Percentiles rank a stretch among this genome's conserved stretches.
Conservation (phyloP, 2,113 vertebrate genomes). For the Poeciliopsis turrubarensis region DNA sequence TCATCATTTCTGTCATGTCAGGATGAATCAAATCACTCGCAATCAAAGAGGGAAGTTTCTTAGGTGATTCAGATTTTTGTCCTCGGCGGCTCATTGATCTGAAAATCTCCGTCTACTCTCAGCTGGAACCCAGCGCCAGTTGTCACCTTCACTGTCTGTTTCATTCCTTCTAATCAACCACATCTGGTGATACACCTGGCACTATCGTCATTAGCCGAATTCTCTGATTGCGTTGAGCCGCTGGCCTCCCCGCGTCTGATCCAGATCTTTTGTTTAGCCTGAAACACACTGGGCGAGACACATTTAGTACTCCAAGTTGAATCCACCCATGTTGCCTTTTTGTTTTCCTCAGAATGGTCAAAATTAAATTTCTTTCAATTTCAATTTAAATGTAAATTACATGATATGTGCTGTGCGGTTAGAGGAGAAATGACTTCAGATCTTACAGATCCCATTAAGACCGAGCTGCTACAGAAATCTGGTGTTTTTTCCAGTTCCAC, state of each 20-base stretch:
- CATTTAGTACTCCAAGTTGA: conserved; percentile 4
- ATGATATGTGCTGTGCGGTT: conserved; percentile 43
- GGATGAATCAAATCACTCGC: neutral
- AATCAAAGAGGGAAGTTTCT: conserved; percentile 25
- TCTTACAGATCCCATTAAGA: conserved; percentile 69
- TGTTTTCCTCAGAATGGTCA: conserved; percentile 17
- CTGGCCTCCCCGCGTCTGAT: conserved; percentile 37
- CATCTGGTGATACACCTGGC: conserved; percentile 77
- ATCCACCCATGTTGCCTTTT: conserved; percentile 9
- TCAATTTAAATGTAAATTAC: conserved; percentile 33
- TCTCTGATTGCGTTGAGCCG: conserved; percentile 59
- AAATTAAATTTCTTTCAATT: conserved; percentile 17
- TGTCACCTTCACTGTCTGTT: conserved; percentile 65
- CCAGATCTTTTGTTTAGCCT: conserved; percentile 49
- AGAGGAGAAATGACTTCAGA: conserved; percentile 69
- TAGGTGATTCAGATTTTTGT: conserved; percentile 32
- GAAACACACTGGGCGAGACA: conserved; percentile 11
- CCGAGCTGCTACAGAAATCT: conserved; percentile 54
- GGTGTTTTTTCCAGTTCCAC: conserved; percentile 25
- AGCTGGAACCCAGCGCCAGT: conserved; percentile 54
- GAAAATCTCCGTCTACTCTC: conserved; percentile 35
- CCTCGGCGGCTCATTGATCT: conserved; percentile 52
- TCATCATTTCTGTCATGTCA: neutral
- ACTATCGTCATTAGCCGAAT: conserved; percentile 66
- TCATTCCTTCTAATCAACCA: conserved; percentile 75